Evolutionary conservation across 2,888 invertebrate species (phyloP).

Genomic region (Amiota minor): DNA sequence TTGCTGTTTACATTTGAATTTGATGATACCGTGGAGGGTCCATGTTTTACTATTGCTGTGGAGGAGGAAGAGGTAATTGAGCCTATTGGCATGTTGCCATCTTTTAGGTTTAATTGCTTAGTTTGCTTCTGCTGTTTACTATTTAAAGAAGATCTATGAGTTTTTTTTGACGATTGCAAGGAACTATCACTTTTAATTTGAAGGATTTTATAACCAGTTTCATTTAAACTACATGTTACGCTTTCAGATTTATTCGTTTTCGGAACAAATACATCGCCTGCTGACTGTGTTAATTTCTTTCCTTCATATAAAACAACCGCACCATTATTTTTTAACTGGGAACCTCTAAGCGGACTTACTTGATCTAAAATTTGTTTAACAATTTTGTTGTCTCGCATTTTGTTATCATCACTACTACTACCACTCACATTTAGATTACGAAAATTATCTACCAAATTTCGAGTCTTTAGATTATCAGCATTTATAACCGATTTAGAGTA

Average conservation of each 20-base stretch:
- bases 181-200: slow-evolving; percentile 70
- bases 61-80: neutral
- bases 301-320: slow-evolving; percentile 32
- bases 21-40: neutral
- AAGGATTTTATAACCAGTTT: slow-evolving; percentile 66
- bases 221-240: slow-evolving; percentile 40
- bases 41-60: slow-evolving; percentile 21
- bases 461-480: neutral
- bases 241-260: slow-evolving; percentile 47
- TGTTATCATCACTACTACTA: neutral
- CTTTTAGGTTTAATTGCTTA: neutral
- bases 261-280: slow-evolving; percentile 52
- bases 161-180: slow-evolving; percentile 53
- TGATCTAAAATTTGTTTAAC: neutral
- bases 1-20: slow-evolving; percentile 41
- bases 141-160: slow-evolving; percentile 44
- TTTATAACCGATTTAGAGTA: slow-evolving; percentile 8
- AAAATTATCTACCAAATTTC: slow-evolving; percentile 8
- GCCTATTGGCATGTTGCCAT: neutral
- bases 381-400: neutral
- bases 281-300: slow-evolving; percentile 52
- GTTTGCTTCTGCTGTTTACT: slow-evolving; percentile 26
- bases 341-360: neutral
- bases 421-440: neutral
- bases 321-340: slow-evolving; percentile 31